phyloP scores from a whole-genome alignment of 1,140 invertebrate species.

The Olivierus martensii region DNA sequence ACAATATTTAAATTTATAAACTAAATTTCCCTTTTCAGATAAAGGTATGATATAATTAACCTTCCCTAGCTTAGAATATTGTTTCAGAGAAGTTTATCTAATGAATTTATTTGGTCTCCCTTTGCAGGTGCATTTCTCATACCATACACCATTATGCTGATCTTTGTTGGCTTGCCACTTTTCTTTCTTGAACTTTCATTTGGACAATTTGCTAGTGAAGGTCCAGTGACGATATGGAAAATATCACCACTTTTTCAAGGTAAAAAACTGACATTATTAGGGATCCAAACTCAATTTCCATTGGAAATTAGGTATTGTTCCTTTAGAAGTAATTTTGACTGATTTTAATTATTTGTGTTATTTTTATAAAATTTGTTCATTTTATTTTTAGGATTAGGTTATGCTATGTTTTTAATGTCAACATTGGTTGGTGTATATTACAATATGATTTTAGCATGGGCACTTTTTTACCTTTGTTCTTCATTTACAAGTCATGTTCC shows the following conservation, averaged over 20 bases:
- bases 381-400: constrained; percentile 21
- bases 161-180: constrained; percentile 81
- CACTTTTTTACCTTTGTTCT: constrained; percentile 35
- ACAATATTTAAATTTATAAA: no score
- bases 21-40: not conserved
- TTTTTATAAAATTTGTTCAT: not conserved
- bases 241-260: constrained; percentile 44
- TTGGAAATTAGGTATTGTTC: no score
- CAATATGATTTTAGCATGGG: constrained; percentile 44
- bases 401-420: constrained; percentile 27
- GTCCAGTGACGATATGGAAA: constrained; percentile 41
- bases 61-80: no score
- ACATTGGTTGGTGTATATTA: constrained; percentile 39
- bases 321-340: no score
- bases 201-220: constrained; percentile 39
- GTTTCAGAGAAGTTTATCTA: not conserved
- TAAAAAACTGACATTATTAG: constrained; percentile 7
- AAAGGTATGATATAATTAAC: not conserved
- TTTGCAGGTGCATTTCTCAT: constrained; percentile 84
- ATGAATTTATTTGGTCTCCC: not conserved
- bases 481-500: constrained; percentile 31
- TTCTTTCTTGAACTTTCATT: constrained; percentile 58
- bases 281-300: no score
- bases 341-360: not conserved
- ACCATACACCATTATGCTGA: constrained; percentile 84